phyloP scores from a whole-genome alignment of 1,140 invertebrate genomes.

The Temnothorax nylanderi region DNA sequence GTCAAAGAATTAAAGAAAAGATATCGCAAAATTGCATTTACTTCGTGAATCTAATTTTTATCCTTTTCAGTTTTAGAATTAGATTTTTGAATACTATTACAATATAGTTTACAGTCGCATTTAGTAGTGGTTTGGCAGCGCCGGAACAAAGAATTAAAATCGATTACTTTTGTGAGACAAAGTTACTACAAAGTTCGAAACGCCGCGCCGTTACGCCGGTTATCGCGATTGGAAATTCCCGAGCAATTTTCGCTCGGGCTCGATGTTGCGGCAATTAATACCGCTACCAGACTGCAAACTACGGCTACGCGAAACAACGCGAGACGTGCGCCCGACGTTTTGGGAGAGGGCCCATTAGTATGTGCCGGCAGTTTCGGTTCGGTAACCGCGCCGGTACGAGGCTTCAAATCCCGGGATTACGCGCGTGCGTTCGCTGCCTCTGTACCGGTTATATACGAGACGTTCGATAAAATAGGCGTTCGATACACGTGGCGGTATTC shows the following conservation, averaged over 20 bases:
- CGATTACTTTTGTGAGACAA: not conserved
- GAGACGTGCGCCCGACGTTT: conserved; percentile 48
- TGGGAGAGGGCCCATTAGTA: conserved; percentile 53
- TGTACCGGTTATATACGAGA: conserved; percentile 1
- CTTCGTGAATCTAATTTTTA: not conserved
- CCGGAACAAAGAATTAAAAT: not conserved
- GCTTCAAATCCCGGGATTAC: conserved; percentile 58
- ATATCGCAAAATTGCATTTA: not conserved
- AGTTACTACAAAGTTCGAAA: not conserved
- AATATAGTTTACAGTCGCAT: not conserved
- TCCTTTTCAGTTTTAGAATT: not conserved
- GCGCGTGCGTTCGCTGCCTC: conserved; percentile 38
- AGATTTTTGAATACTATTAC: not conserved
- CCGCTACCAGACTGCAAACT: conserved; percentile 19
- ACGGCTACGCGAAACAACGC: conserved; percentile 19
- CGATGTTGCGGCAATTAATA: conserved; percentile 13
- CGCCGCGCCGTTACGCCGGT: not conserved
- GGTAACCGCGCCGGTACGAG: conserved; percentile 54
- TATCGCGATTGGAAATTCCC: conserved; percentile 4
- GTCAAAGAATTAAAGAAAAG: not conserved
- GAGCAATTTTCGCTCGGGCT: conserved; percentile 34
- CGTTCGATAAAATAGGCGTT: conserved; percentile 52
- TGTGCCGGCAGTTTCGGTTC: conserved; percentile 51
- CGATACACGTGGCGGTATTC: conserved; percentile 40
- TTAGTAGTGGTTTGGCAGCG: not conserved